Conservation (phyloP, 2,797 vertebrate genomes). For the Lindbergichthys nudifrons region DNA sequence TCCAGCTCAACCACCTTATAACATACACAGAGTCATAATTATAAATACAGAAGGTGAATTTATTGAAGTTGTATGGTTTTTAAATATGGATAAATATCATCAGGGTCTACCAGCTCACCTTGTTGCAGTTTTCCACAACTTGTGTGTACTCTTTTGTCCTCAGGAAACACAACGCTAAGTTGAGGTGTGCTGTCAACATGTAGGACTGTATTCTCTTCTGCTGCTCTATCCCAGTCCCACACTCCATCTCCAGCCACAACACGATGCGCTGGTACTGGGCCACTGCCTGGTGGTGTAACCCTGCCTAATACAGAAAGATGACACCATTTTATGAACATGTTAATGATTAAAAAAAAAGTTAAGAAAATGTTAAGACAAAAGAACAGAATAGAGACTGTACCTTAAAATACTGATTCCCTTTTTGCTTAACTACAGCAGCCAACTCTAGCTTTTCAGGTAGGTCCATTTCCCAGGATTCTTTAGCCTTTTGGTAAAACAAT, state of each 20-base stretch:
- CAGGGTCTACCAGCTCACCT: slow-evolving; percentile 80
- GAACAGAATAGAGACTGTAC: slow-evolving; percentile 67
- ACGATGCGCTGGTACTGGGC: slow-evolving; percentile 95
- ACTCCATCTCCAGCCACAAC: slow-evolving; percentile 95
- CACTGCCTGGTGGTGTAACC: slow-evolving; percentile 89
- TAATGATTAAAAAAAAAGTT: neutral
- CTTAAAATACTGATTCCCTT: slow-evolving; percentile 97
- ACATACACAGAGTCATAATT: slow-evolving; percentile 8
- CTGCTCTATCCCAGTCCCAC: slow-evolving; percentile 86
- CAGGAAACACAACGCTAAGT: slow-evolving; percentile 94
- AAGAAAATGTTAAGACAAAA: neutral
- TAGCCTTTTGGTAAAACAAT: slow-evolving; percentile 84
- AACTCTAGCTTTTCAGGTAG: slow-evolving; percentile 92
- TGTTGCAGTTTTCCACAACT: slow-evolving; percentile 93
- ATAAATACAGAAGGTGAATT: neutral
- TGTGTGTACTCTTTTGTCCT: slow-evolving; percentile 89
- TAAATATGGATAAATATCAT: neutral
- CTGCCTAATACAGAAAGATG: slow-evolving; percentile 80
- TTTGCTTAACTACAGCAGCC: slow-evolving; percentile 89
- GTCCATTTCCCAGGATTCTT: slow-evolving; percentile 98
- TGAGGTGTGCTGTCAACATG: slow-evolving; percentile 90
- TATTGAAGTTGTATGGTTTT: neutral
- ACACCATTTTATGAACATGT: neutral
- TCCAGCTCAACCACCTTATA: slow-evolving; percentile 91
- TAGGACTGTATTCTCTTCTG: slow-evolving; percentile 87